These are phyloP conservation scores for Poecilia latipinna DNA, from an alignment of 2,113 vertebrate species.

Conservation along the genomic window DNA sequence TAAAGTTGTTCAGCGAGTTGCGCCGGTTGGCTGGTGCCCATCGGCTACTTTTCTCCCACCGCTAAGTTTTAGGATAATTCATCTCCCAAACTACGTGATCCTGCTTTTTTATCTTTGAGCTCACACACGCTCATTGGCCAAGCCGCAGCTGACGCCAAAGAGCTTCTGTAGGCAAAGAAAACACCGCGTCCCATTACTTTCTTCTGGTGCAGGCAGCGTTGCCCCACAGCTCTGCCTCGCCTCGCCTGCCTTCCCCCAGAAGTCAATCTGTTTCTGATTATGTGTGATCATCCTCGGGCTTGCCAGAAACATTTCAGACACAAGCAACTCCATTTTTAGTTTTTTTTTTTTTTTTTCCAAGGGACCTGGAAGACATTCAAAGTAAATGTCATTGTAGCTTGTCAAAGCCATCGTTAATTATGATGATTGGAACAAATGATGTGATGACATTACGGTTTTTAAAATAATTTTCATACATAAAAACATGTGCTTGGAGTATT, in stretches of 20 bases:
- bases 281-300: constrained; percentile 70
- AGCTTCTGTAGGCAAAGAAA: constrained; percentile 81
- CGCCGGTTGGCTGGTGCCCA: constrained; percentile 52
- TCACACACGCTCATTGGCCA: constrained; percentile 67
- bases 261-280: constrained; percentile 78
- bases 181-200: constrained; percentile 69
- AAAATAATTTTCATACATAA: too few species aligned
- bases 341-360: constrained; percentile 2
- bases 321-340: constrained; percentile 28
- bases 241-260: constrained; percentile 24
- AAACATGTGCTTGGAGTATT: background rate
- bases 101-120: constrained; percentile 72
- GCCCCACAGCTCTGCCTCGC: constrained; percentile 39
- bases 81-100: constrained; percentile 69
- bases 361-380: constrained; percentile 62
- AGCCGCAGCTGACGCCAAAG: constrained; percentile 75
- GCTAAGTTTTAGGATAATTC: constrained; percentile 63
- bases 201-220: constrained; percentile 57
- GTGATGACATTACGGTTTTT: background rate
- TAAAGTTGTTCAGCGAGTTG: constrained; percentile 47
- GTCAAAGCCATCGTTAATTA: constrained; percentile 71
- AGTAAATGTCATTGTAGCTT: constrained; percentile 65
- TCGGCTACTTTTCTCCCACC: constrained; percentile 59
- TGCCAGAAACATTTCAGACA: constrained; percentile 71
- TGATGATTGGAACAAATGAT: constrained; percentile 40